Conservation (phyloP, 2,113 vertebrate genomes). For the Corydoras sp. region DNA sequence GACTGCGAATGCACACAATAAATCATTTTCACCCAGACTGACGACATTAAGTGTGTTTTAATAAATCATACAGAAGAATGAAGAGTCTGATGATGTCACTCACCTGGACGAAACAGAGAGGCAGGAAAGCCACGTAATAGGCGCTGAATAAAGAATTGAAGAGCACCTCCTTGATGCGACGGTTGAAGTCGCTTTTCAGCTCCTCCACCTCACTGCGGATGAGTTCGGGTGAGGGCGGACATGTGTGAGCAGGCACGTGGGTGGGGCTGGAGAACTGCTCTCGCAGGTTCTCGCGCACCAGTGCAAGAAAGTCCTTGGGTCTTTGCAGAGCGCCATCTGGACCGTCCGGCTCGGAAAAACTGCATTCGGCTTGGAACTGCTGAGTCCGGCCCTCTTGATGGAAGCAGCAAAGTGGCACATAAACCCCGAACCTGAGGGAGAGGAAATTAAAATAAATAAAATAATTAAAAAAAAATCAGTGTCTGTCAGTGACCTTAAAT, state of each 20-base stretch:
- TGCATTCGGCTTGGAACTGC: slow-evolving; percentile 72
- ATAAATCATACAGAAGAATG: too few species aligned
- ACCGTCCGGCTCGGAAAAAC: slow-evolving; percentile 77
- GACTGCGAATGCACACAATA: too few species aligned
- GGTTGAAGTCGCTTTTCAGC: slow-evolving; percentile 96
- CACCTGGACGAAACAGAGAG: slow-evolving; percentile 86
- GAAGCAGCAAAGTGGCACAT: slow-evolving; percentile 95
- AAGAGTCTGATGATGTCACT: too few species aligned
- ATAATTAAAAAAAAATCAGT: too few species aligned
- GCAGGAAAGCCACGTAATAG: slow-evolving; percentile 95
- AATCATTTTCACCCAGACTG: too few species aligned
- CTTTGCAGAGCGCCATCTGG: slow-evolving; percentile 73
- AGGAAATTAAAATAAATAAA: too few species aligned
- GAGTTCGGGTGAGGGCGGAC: slow-evolving; percentile 88
- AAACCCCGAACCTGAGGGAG: slow-evolving; percentile 83
- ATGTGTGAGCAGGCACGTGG: slow-evolving; percentile 85
- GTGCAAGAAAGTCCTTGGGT: slow-evolving; percentile 86
- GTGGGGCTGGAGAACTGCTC: slow-evolving; percentile 86
- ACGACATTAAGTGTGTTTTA: too few species aligned
- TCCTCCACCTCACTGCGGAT: slow-evolving; percentile 95
- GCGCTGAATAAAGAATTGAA: slow-evolving; percentile 99
- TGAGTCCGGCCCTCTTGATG: slow-evolving; percentile 86
- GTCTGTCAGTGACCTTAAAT: too few species aligned
- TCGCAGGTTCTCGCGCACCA: slow-evolving; percentile 84
- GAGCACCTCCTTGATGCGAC: slow-evolving; percentile 96